A percentile compares a stretch with the other conserved stretches of the same genome.
phyloP scores from a whole-genome alignment of 2,888 invertebrate species.

The Ochropleura leucogaster region DNA sequence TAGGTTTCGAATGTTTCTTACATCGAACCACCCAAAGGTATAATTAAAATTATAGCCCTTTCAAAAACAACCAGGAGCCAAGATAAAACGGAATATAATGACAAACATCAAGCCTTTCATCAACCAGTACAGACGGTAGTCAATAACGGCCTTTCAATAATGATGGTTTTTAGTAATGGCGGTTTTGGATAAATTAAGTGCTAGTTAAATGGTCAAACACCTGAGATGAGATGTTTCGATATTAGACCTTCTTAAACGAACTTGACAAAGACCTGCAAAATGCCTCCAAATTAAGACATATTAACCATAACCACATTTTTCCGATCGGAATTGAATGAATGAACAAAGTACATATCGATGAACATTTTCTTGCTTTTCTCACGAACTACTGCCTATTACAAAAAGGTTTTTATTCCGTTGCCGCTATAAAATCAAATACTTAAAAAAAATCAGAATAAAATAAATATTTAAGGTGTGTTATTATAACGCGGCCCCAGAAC shows the following conservation, averaged over 20 bases:
- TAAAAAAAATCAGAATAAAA: too few species aligned
- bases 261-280: background rate
- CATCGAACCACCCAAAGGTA: background rate
- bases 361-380: too few species aligned
- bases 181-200: background rate
- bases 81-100: conserved; percentile 6
- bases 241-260: conserved; percentile 8
- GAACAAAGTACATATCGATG: too few species aligned
- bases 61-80: background rate
- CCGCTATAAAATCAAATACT: too few species aligned
- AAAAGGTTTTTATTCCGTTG: too few species aligned
- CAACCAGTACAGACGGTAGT: background rate
- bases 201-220: background rate
- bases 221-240: background rate
- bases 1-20: background rate
- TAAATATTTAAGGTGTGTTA: too few species aligned
- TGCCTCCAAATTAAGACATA: background rate
- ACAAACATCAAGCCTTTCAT: background rate
- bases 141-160: conserved; percentile 9
- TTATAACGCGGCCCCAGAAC: too few species aligned
- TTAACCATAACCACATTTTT: too few species aligned
- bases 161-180: background rate
- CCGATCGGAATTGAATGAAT: background rate
- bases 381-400: too few species aligned
- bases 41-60: background rate